Conservation (phyloP, 92 coral and sea anemone genomes). For the Ricordea florida region DNA sequence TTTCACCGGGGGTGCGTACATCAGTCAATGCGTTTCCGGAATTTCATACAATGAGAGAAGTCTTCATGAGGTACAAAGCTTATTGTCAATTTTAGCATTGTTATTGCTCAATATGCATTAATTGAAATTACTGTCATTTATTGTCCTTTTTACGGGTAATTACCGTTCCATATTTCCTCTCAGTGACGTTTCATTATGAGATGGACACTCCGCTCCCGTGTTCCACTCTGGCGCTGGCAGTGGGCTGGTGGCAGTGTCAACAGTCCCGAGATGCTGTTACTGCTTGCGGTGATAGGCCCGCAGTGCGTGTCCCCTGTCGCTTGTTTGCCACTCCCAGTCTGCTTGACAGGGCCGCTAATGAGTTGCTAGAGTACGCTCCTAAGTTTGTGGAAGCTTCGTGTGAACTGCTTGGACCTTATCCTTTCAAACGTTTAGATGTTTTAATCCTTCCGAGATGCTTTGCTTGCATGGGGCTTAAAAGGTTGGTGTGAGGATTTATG, state of each 20-base stretch:
- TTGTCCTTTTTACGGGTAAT: no score
- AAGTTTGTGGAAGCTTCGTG: slow-evolving; percentile 86
- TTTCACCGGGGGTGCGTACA: no score
- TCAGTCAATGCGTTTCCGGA: no score
- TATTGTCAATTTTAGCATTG: no score
- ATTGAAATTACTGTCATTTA: no score
- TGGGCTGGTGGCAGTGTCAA: slow-evolving; percentile 89
- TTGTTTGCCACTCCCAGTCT: slow-evolving; percentile 86
- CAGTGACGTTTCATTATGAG: slow-evolving; percentile 83
- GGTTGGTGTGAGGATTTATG: slow-evolving; percentile 66
- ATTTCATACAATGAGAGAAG: no score
- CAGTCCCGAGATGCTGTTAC: slow-evolving; percentile 64
- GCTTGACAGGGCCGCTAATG: slow-evolving; percentile 81
- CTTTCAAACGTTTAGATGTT: slow-evolving; percentile 83
- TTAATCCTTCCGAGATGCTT: slow-evolving; percentile 91
- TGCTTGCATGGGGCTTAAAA: slow-evolving; percentile 99
- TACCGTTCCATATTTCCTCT: background rate
- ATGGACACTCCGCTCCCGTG: slow-evolving; percentile 91
- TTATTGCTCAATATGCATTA: no score
- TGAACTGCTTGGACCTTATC: slow-evolving; percentile 93
- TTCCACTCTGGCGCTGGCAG: slow-evolving; percentile 95
- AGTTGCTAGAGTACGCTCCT: slow-evolving; percentile 76
- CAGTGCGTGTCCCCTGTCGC: slow-evolving; percentile 74
- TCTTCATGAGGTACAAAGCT: no score
- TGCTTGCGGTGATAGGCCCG: slow-evolving; percentile 37